Conservation (phyloP, 2,888 invertebrate genomes). For the Protodeltote pygarga region DNA sequence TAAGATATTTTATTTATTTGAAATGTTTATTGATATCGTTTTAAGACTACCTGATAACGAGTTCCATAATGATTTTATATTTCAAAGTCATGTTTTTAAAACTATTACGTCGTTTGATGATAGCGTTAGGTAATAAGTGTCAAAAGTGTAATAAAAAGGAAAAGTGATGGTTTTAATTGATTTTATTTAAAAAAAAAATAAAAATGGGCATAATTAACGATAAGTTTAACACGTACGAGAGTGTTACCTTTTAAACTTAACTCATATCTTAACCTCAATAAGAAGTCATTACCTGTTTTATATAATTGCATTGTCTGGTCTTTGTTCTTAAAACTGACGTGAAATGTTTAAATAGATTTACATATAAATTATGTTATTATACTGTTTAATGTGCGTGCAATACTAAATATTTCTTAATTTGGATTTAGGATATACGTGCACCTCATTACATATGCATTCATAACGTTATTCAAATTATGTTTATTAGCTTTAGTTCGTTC, state of each 20-base stretch:
- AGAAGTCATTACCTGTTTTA: conserved; percentile 17
- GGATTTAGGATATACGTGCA: conserved; percentile 18
- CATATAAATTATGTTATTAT: conserved; percentile 24
- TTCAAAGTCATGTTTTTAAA: conserved; percentile 14
- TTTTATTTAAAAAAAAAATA: not conserved
- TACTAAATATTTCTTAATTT: conserved; percentile 25
- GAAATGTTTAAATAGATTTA: conserved; percentile 33
- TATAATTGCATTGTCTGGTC: conserved; percentile 21
- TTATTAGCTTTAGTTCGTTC: not conserved
- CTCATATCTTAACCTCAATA: conserved; percentile 9
- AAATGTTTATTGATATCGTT: conserved; percentile 15
- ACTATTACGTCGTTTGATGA: conserved; percentile 21
- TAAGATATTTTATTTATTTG: conserved; percentile 23
- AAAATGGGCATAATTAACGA: conserved; percentile 1
- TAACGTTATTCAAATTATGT: not conserved
- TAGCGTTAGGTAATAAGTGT: conserved; percentile 7
- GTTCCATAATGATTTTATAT: conserved; percentile 14
- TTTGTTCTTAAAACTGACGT: conserved; percentile 23
- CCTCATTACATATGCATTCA: conserved; percentile 1
- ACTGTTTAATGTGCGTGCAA: conserved; percentile 19
- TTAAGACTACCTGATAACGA: conserved; percentile 14
- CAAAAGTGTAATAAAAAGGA: conserved; percentile 13
- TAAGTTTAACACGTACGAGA: too few species aligned
- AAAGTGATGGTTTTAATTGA: conserved; percentile 6
- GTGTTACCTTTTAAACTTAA: conserved; percentile 22